Percentiles rank a stretch among this genome's conserved stretches.
phyloP scores from a whole-genome alignment of 1,140 invertebrate genomes.

The Latrodectus geometricus region DNA sequence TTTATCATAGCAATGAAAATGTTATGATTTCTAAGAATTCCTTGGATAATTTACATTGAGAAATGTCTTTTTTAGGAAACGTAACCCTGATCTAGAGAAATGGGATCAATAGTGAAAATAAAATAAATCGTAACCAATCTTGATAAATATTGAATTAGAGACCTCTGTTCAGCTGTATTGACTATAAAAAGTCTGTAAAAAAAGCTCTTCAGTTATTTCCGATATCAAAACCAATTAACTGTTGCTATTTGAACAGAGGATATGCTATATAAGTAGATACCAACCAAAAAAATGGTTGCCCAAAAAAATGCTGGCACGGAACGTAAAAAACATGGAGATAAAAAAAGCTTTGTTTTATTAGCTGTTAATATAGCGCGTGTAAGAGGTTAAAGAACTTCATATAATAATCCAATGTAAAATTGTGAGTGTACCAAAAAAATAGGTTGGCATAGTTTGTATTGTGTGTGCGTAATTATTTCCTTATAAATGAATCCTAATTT shows the following conservation, averaged over 20 bases:
- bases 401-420: background rate
- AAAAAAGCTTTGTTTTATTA: slow-evolving; percentile 31
- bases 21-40: no score
- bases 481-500: no score
- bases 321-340: background rate
- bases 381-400: slow-evolving; percentile 48
- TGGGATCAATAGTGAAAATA: slow-evolving; percentile 1
- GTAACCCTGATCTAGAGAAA: slow-evolving; percentile 43
- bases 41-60: no score
- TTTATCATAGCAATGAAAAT: no score
- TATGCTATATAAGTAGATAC: background rate
- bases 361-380: slow-evolving; percentile 11
- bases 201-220: slow-evolving; percentile 47
- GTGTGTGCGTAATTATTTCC: no score
- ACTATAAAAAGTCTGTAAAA: slow-evolving; percentile 5
- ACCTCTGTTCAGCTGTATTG: slow-evolving; percentile 13
- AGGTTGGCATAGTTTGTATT: no score
- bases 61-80: no score
- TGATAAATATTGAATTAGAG: slow-evolving; percentile 49
- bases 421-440: no score
- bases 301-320: background rate
- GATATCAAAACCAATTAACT: slow-evolving; percentile 54
- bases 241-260: slow-evolving; percentile 39
- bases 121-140: background rate
- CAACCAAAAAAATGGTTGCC: background rate